phyloP scores from a whole-genome alignment of 2,888 invertebrate genomes.

The Criorhina ranunculi region DNA sequence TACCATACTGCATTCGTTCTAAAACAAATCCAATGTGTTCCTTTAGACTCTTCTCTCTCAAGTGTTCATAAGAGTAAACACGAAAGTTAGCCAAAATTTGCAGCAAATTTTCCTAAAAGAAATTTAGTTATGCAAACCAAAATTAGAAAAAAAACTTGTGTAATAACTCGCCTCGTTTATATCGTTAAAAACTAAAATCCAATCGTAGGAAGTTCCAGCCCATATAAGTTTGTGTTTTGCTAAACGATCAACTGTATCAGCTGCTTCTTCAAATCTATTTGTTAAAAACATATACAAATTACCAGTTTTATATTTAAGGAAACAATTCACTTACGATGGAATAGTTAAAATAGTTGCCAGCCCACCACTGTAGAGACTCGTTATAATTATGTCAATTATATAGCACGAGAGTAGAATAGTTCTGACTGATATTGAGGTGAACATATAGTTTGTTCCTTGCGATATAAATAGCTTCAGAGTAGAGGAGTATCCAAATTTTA shows the following conservation, averaged over 20 bases:
- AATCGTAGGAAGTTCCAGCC: conserved; percentile 88
- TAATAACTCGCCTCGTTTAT: conserved; percentile 85
- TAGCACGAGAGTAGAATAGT: conserved; percentile 79
- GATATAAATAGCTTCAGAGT: conserved; percentile 80
- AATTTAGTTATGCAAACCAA: neutral
- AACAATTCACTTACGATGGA: conserved; percentile 84
- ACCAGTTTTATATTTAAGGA: neutral
- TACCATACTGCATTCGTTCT: conserved; percentile 88
- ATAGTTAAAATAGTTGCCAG: conserved; percentile 88
- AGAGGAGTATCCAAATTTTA: conserved; percentile 78
- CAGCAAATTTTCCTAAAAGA: conserved; percentile 76
- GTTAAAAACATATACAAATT: neutral
- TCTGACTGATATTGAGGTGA: conserved; percentile 78
- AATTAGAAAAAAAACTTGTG: no score
- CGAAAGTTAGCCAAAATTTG: conserved; percentile 77
- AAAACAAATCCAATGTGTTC: conserved; percentile 87
- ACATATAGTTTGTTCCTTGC: conserved; percentile 79
- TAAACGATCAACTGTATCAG: conserved; percentile 87
- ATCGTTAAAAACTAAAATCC: conserved; percentile 87
- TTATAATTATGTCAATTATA: conserved; percentile 86
- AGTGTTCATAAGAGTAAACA: conserved; percentile 72
- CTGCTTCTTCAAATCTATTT: conserved; percentile 86
- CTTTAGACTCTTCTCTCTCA: conserved; percentile 83
- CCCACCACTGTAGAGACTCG: conserved; percentile 88
- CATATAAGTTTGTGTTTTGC: conserved; percentile 86